Conservation (phyloP, 2,888 invertebrate genomes). For the Brachyopa scutellaris region DNA sequence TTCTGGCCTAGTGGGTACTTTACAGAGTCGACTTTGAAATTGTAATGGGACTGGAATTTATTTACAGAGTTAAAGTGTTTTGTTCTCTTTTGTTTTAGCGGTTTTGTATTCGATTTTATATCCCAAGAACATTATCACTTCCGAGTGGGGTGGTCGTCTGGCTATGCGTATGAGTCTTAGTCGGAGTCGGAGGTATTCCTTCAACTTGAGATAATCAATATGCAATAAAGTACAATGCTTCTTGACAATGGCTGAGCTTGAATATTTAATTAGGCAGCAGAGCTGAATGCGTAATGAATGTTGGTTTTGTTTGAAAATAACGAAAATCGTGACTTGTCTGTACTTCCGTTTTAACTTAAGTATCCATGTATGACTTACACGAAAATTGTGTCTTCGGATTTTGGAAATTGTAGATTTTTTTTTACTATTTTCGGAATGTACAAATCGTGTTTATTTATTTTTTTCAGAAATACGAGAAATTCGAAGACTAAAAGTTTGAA, state of each 20-base stretch:
- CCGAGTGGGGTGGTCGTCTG: slow-evolving; percentile 46
- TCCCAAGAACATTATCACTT: slow-evolving; percentile 43
- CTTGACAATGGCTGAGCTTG: slow-evolving; percentile 45
- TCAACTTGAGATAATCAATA: slow-evolving; percentile 38
- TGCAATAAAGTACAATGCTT: slow-evolving; percentile 46
- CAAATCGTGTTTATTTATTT: no score
- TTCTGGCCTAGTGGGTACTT: slow-evolving; percentile 29
- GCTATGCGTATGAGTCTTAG: no score
- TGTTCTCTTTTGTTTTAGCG: slow-evolving; percentile 19
- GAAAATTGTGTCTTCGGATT: slow-evolving; percentile 11
- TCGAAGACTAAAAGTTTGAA: no score
- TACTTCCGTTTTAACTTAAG: slow-evolving; percentile 16
- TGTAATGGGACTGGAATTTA: slow-evolving; percentile 52
- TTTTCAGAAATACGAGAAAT: no score
- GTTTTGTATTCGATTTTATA: slow-evolving; percentile 46
- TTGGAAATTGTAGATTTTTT: no score
- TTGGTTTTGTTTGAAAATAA: slow-evolving; percentile 32
- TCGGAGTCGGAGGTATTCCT: slow-evolving; percentile 37
- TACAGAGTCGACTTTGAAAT: slow-evolving; percentile 12
- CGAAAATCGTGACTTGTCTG: slow-evolving; percentile 7
- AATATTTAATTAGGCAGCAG: slow-evolving; percentile 54
- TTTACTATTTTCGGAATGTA: no score
- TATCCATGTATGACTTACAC: neutral
- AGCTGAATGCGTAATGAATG: slow-evolving; percentile 56
- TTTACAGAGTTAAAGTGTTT: slow-evolving; percentile 9